Base-by-base conservation (phyloP, 2,888 invertebrate genomes). In the Sphinx pinastri region DNA sequence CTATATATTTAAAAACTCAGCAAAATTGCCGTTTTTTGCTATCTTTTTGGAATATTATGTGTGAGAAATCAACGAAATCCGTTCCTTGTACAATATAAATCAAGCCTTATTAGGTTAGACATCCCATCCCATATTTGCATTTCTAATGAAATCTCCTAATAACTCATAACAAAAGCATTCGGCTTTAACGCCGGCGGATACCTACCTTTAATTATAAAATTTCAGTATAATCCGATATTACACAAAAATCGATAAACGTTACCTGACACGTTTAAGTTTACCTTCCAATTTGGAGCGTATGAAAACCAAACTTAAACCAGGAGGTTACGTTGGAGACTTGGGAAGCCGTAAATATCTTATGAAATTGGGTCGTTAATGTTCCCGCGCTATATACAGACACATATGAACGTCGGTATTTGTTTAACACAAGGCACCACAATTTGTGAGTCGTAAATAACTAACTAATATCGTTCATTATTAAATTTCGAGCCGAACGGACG, bases 401-500 rank as follows among this genome's bases (percentile, higher is more conserved):
- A 76, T 73, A 70, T 72, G 11, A 63, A 49, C 16, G 77, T 71
- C 72, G 75, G 74, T 85, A 78, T 86, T 86, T 84, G 84, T 83
- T 85, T 84, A 76, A 82, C 81, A 80, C 78, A 79, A 82, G 77
- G 77, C 78, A 74, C 79, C 78, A 79, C 80, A 79, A 78, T 77
- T 81, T 80, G 77, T 80, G 79, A 78, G 76, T 81, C 81, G 76
- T 85, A 83, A 85, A 84, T 81, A 80, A 81, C 47, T 79, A 60
- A 79, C 79, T 84, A 83, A 84, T 82, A 81, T 78, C 63, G 75
- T 82, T 79, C 75, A 85, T 83, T 85, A 84, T 85, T 86, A 79
- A 85, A 85, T 84, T 84, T 83, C 74, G 74, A 74, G 19, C 16
- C 19, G 47, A 60, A 55, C 54, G 16, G 60, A 47, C 49, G 16